A percentile compares a stretch with the other conserved stretches of the same genome.
phyloP scores from a whole-genome alignment of 2,797 vertebrate species.

The Agapornis canus region DNA sequence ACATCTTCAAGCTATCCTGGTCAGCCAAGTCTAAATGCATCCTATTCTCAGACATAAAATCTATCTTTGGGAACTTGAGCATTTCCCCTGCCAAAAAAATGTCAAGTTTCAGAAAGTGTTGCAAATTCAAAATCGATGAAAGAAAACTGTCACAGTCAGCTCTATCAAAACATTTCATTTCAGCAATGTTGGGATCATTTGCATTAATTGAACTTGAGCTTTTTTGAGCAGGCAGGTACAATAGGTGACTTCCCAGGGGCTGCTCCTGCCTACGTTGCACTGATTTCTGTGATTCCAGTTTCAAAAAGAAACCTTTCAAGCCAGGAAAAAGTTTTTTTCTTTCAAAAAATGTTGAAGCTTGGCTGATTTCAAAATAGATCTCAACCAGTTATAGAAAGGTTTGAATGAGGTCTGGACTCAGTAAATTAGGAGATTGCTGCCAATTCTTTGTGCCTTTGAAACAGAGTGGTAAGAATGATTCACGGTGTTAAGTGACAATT shows the following conservation, averaged over 20 bases:
- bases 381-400: conserved; percentile 13
- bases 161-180: conserved; percentile 5
- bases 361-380: conserved; percentile 43
- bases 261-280: not conserved
- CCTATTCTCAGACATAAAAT: not conserved
- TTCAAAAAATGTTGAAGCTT: not conserved
- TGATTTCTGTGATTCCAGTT: conserved; percentile 8
- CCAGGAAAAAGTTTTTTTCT: not conserved
- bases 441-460: conserved; percentile 24
- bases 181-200: not conserved
- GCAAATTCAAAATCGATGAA: not conserved
- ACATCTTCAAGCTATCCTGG: not conserved
- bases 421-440: conserved; percentile 6
- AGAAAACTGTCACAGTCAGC: not conserved
- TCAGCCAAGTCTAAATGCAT: not conserved
- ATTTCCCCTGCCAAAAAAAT: not conserved
- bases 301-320: conserved; percentile 35
- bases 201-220: not conserved
- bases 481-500: not conserved
- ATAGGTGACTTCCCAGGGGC: not conserved
- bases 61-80: not conserved
- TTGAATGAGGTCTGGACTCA: conserved; percentile 11
- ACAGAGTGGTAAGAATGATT: not conserved
- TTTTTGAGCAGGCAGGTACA: not conserved
- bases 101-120: not conserved